Percentiles rank a stretch among this genome's conserved stretches.
These are phyloP conservation scores for Plemyria rubiginata DNA, from an alignment of 2,888 invertebrate genomes.

Conservation along the genomic window DNA sequence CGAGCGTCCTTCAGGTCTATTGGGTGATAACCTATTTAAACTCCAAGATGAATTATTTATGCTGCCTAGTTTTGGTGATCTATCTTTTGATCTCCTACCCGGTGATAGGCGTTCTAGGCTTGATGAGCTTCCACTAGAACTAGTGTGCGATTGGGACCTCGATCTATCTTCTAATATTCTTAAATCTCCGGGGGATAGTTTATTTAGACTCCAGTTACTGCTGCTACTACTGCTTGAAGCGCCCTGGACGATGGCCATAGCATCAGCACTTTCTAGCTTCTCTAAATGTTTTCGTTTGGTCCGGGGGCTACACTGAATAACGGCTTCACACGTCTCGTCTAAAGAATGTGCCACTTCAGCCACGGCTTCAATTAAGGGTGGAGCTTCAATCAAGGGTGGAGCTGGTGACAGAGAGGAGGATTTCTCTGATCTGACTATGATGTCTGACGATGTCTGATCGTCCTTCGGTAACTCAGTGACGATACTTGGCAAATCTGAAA, in stretches of 20 bases:
- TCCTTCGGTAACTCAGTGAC: constrained; percentile 57
- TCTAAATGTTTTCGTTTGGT: constrained; percentile 81
- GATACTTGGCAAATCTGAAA: constrained; percentile 63
- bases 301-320: constrained; percentile 86
- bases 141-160: constrained; percentile 79
- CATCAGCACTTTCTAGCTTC: constrained; percentile 77
- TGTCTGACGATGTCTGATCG: constrained; percentile 41
- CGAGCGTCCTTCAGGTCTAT: constrained; percentile 78
- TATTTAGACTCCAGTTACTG: constrained; percentile 82
- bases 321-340: constrained; percentile 88
- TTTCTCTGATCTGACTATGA: constrained; percentile 43
- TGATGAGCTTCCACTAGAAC: constrained; percentile 81
- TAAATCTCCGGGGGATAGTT: constrained; percentile 79
- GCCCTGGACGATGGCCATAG: constrained; percentile 77
- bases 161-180: constrained; percentile 78
- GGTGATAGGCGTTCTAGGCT: constrained; percentile 80
- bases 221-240: constrained; percentile 81
- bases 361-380: constrained; percentile 86
- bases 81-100: constrained; percentile 78
- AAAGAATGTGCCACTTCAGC: constrained; percentile 87
- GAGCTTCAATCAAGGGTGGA: constrained; percentile 78
- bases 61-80: constrained; percentile 80
- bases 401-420: constrained; percentile 58
- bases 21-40: constrained; percentile 77
- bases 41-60: constrained; percentile 83